Evolutionary conservation across 2,113 vertebrate species (phyloP), one percentile per base, ranked within the genome.

Genomic region (Hippocampus barbouri): DNA sequence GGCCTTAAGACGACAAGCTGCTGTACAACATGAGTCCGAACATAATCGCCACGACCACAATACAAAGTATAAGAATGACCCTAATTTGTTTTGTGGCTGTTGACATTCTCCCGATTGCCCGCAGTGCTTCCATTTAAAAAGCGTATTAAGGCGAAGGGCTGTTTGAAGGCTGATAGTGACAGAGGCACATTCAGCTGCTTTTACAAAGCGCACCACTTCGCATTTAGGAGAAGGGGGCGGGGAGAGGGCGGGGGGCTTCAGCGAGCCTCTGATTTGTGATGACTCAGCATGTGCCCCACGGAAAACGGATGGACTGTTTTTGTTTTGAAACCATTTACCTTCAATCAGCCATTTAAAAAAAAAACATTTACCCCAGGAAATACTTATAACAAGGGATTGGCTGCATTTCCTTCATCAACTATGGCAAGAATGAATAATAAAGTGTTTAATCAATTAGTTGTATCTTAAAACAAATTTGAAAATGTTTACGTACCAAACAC

Each of bases 181-280:
- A 15, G 14, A 14, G 15, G 15, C 21, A 23, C 54, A n/a, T 57
- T 57, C 54, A 57, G n/a, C 54, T 59, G 25, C 47, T 15, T 51
- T 51, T 51, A 30, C 23, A 23, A 57, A 57, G n/a, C 23, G 15
- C n/a, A 60, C 68, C 25, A 60, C 12, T 30, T 68, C 3, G 2
- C 43, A 21, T 72, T 40, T 23, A 14, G 16, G 25, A 45, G 43
- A 43, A 68, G 68, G 54, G 69, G 53, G 41, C 34, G 25, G 34
- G 30, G 30, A 3, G 2, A 4, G 30, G 30, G 30, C 3, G 30
- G 30, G 34, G 5, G 34, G 34, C 34, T 68, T 67, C 6, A 5
- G 71, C 20, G 20, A 38, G 57, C 69, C 61, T 63, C 41, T 57
- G 56, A 66, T 70, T 66, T 0, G 2, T 70, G 57, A 60, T 14